Evolutionary conservation across 2,888 invertebrate species (phyloP).

Genomic region (Xestia ashworthii): DNA sequence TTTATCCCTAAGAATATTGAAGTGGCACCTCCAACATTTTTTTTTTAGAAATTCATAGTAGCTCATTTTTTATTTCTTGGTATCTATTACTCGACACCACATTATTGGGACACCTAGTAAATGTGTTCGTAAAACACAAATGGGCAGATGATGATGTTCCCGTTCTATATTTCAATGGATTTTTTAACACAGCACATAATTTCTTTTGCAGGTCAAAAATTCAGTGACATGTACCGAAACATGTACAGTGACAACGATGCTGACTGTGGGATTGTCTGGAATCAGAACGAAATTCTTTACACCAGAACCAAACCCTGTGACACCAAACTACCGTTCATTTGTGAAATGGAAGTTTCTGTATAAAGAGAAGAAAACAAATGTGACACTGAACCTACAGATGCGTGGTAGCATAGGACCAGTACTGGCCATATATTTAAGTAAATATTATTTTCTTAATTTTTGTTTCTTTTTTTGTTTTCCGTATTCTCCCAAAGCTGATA

Average conservation of each 20-base stretch:
- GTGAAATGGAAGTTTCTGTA: slow-evolving; percentile 37
- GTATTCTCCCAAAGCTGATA: not conserved
- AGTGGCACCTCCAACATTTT: not conserved
- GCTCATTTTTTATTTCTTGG: not conserved
- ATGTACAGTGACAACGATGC: not conserved
- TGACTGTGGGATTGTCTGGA: slow-evolving; percentile 35
- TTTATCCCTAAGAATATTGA: not conserved
- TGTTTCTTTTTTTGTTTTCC: not conserved
- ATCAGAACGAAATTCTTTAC: not conserved
- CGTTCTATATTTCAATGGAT: not conserved
- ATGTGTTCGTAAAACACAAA: not conserved
- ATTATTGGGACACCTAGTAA: not conserved
- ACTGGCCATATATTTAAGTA: not conserved
- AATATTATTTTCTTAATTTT: not conserved
- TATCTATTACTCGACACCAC: not conserved
- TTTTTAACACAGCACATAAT: not conserved
- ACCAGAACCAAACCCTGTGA: slow-evolving; percentile 13
- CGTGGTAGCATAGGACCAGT: not conserved
- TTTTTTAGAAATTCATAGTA: not conserved
- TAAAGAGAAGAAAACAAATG: not conserved
- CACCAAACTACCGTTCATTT: slow-evolving; percentile 7
- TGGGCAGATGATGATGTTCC: no score
- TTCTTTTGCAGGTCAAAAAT: slow-evolving; percentile 64
- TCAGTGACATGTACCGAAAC: slow-evolving; percentile 49
- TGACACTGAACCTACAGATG: not conserved